Conservation (phyloP, 2,888 invertebrate species). For the Gisinianus flammeolus region DNA sequence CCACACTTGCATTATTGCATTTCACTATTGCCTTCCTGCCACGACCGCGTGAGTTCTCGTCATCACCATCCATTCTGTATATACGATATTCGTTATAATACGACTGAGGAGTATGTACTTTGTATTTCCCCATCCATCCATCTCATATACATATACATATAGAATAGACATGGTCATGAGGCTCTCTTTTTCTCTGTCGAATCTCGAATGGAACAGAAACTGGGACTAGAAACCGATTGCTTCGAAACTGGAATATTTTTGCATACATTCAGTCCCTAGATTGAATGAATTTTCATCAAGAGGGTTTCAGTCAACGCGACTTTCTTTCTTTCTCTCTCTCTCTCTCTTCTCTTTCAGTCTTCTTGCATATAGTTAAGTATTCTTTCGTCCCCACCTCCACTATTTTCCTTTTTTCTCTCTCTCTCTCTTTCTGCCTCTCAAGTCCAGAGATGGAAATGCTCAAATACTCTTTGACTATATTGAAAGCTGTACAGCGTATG, state of each 20-base stretch:
- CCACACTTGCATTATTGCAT: constrained; percentile 42
- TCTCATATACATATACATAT: no score
- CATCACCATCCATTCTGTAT: neutral
- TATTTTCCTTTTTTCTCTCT: constrained; percentile 6
- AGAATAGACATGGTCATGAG: neutral
- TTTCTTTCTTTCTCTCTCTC: constrained; percentile 4
- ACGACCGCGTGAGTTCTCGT: neutral
- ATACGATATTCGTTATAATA: no score
- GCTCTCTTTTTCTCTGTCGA: neutral
- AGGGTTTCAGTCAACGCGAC: constrained; percentile 35
- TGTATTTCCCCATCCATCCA: no score
- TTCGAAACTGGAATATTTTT: constrained; percentile 50
- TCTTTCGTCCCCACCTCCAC: constrained; percentile 13
- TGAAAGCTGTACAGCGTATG: no score
- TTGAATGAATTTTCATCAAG: constrained; percentile 52
- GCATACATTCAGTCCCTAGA: constrained; percentile 49
- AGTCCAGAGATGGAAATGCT: neutral
- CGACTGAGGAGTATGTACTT: no score
- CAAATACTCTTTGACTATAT: no score
- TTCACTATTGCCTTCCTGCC: constrained; percentile 10
- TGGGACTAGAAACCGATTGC: constrained; percentile 44
- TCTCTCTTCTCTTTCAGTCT: constrained; percentile 11
- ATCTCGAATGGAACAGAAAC: neutral
- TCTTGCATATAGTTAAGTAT: neutral
- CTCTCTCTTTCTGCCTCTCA: neutral